Evolutionary conservation across 1,140 invertebrate genomes (phyloP), one percentile per base, ranked within the genome.

Genomic region (Diprion similis): DNA sequence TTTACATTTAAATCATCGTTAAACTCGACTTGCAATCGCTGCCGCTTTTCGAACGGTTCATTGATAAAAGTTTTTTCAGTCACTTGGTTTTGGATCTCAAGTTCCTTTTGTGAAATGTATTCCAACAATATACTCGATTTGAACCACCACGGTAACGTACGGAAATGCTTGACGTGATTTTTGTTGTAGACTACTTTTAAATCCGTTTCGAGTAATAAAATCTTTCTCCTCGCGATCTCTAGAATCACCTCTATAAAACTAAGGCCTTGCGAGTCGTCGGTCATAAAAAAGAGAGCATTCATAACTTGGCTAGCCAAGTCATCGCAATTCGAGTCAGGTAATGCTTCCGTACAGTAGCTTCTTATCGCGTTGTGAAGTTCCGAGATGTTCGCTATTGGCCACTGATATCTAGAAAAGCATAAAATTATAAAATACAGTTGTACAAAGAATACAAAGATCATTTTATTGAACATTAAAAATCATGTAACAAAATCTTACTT

Each of bases 101-200:
- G 15, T 70, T 70, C 37, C 37, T 72, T 51, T 66, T 78, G 47
- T 15, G 66, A 18, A 19, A 77, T 68, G 19, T 79, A 78, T 71
- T 79, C 75, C 46, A 76, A 71, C 65, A 87, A 76, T 37, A 79
- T 68, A 17, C 72, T 80, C 0, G 87, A 87, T 48, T 87, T 85
- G 10, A 85, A 87, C 86, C 87, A 88, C 86, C 86, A 87, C 0
- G 86, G 86, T 46, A 85, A 78, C 4, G 77, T 81, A 59, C 79
- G 77, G 64, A 88, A 88, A 37, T 84, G 76, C 68, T 81, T 86
- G 0, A 88, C 70, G 11, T 84, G 79, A 77, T 87, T 82, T 72
- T 81, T 87, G 46, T 88, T 87, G 24, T 87, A 88, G 65, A 87
- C 82, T 0, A 86, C 82, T 47, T 67, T 80, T 10, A 83, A 68